Evolutionary conservation across 2,888 invertebrate species (phyloP).

Genomic region (Dascillus cervinus): DNA sequence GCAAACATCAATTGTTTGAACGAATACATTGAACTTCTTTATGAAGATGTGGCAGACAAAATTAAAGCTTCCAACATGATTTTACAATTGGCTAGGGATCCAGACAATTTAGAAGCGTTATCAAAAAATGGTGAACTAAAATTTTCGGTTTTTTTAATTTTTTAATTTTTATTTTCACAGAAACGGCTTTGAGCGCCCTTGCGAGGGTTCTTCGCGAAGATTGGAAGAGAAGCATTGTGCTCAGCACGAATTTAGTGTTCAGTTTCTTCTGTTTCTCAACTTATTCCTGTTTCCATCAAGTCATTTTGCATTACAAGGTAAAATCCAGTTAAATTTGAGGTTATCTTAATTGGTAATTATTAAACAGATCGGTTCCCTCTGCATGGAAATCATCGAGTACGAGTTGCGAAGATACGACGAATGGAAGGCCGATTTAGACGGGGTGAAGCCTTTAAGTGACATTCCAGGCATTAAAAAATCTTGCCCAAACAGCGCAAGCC

Average conservation of each 20-base stretch:
- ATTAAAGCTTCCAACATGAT: constrained; percentile 87
- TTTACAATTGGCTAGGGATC: constrained; percentile 83
- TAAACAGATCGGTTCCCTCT: constrained; percentile 81
- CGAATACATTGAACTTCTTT: constrained; percentile 90
- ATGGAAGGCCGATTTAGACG: constrained; percentile 73
- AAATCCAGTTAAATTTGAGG: constrained; percentile 17
- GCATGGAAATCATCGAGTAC: constrained; percentile 93
- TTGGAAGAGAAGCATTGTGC: constrained; percentile 92
- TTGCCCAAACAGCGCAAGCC: constrained; percentile 39
- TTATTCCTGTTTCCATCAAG: constrained; percentile 89
- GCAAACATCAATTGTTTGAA: constrained; percentile 79
- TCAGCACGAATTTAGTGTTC: constrained; percentile 93
- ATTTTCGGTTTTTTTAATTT: constrained; percentile 3
- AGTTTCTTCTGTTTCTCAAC: constrained; percentile 97
- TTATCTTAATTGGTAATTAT: not conserved
- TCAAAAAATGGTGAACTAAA: constrained; percentile 75
- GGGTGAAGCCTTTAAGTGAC: constrained; percentile 42
- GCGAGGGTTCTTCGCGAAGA: constrained; percentile 94
- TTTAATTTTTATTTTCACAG: constrained; percentile 40
- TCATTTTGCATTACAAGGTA: constrained; percentile 91
- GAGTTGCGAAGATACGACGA: constrained; percentile 90
- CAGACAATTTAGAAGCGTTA: constrained; percentile 88
- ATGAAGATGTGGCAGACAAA: constrained; percentile 91
- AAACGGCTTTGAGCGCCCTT: constrained; percentile 90
- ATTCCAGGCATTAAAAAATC: constrained; percentile 38